A percentile compares a stretch with the other conserved stretches of the same genome.
These are phyloP conservation scores for Esox niger DNA, from an alignment of 2,113 vertebrate genomes.

Conservation along the genomic window DNA sequence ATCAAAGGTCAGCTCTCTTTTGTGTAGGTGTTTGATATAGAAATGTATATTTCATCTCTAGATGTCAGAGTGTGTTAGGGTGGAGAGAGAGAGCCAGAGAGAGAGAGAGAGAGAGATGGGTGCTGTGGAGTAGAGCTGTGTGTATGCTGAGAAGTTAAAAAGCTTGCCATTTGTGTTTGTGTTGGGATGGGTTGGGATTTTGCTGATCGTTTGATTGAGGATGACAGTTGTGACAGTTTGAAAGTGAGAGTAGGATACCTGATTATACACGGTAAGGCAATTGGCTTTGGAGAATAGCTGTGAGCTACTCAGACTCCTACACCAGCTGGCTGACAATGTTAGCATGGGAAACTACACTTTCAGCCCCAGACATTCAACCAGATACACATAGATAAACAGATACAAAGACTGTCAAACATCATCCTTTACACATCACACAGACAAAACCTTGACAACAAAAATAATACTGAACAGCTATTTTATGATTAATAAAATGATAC, in stretches of 20 bases:
- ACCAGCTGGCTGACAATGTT: too few relatives aligned
- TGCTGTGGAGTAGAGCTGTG: too few relatives aligned
- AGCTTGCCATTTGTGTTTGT: constrained; percentile 16
- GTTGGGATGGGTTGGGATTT: too few relatives aligned
- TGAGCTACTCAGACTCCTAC: too few relatives aligned
- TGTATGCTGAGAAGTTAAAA: constrained; percentile 32
- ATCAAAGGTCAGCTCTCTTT: constrained; percentile 92
- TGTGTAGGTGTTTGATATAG: constrained; percentile 87
- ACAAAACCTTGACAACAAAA: not conserved
- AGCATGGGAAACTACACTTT: constrained; percentile 4
- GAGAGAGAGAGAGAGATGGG: constrained; percentile 23
- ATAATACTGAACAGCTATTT: constrained; percentile 1
- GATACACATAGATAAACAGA: constrained; percentile 5
- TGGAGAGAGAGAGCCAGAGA: constrained; percentile 68
- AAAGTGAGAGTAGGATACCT: not conserved
- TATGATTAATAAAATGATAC: too few relatives aligned
- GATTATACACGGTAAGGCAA: too few relatives aligned
- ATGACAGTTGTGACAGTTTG: not conserved
- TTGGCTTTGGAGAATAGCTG: too few relatives aligned
- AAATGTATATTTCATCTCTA: constrained; percentile 90
- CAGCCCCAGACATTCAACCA: too few relatives aligned
- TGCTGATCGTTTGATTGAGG: too few relatives aligned
- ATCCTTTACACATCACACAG: not conserved
- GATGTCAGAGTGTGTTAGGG: constrained; percentile 77
- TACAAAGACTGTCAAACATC: constrained; percentile 9